Evolutionary conservation across 2,797 vertebrate genomes (phyloP), one percentile per base, ranked within the genome.

Genomic region (Enteromius trimaculatus): DNA sequence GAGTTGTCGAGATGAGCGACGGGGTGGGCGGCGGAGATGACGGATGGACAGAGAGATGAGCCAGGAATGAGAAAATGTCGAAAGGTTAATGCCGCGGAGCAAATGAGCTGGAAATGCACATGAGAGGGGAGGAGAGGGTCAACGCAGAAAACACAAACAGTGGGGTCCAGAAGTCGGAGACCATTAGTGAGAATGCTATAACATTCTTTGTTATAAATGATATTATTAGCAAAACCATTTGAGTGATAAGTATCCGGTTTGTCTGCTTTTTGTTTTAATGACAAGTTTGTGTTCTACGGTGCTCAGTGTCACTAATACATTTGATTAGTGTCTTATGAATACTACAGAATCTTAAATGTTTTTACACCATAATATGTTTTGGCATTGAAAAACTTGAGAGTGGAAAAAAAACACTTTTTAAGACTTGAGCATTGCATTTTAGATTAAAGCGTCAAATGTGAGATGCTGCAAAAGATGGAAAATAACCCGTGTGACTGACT

Each of bases 51-150:
- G n/a, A 47, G 39, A 71, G 75, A 78, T 51, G 82, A 53, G 75
- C 86, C 84, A 85, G 80, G 85, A 92, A 69, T 83, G 65, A 51
- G 64, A 60, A 60, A 68, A 83, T 83, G 74, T 77, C 39, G 37
- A 39, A 90, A 91, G 88, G 90, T 92, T 92, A 92, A 92, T 92
- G 91, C 88, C 83, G 89, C 85, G 87, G 90, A 90, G 89, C 88
- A 84, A 86, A 89, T 78, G 53, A 88, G 83, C 74, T 66, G 81
- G 86, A 76, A 80, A 82, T 88, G 87, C 3, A 64, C 79, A 85
- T 49, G 72, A 88, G 87, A 80, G 74, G 58, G 62, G 74, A 81
- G 75, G 55, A 60, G 70, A 71, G 77, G 74, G 85, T 68, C 76
- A 75, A 68, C 1, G 47, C 6, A 2, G 62, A 68, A 68, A 66